Evolutionary conservation across 2,113 vertebrate genomes (phyloP), one percentile per base, ranked within the genome.

Genomic region (Chaenocephalus aceratus): DNA sequence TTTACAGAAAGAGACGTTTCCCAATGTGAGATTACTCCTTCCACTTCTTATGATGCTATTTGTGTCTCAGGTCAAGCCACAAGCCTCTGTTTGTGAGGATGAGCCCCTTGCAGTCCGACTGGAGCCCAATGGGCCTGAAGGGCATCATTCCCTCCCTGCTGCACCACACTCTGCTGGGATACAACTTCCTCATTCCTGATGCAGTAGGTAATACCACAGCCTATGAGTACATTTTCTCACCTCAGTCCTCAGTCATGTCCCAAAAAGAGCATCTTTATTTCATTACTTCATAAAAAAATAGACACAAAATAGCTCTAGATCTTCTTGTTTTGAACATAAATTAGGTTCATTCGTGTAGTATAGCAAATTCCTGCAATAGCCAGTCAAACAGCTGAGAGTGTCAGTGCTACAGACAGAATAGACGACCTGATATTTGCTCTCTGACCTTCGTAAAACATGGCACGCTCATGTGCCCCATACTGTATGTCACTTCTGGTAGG

Each of bases 141-240:
- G 97, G 96, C 18, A 78, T 98, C 57, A 95, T 97, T 88, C 97
- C 97, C 79, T 96, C 96, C 0, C 90, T 96, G 88, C 93, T 98
- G 87, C 97, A 97, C 94, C 95, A 97, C 92, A 95, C 96, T 88
- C 95, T 98, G 81, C 79, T 97, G 92, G 97, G 97, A 88, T 97
- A 97, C 95, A 96, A 95, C 92, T 97, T 97, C 94, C 95, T 98
- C 94, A 96, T 98, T 95, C 96, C 97, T 0, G 97, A 97, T 79
- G 94, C 94, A 90, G 95, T 97, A 87, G 97, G 97, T 97, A 96
- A 96, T 93, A 79, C 60, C 68, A 86, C 72, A 82, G 67, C 70
- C 77, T 59, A 56, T 74, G 14, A 58, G 77, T 75, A 71, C 74
- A 23, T 64, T 75, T 60, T 75, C 46, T 66, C 36, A 57, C 4